A percentile compares a stretch with the other conserved stretches of the same genome.
Conservation (phyloP, 2,888 invertebrate genomes). For the Ichneumoninae sp. region DNA sequence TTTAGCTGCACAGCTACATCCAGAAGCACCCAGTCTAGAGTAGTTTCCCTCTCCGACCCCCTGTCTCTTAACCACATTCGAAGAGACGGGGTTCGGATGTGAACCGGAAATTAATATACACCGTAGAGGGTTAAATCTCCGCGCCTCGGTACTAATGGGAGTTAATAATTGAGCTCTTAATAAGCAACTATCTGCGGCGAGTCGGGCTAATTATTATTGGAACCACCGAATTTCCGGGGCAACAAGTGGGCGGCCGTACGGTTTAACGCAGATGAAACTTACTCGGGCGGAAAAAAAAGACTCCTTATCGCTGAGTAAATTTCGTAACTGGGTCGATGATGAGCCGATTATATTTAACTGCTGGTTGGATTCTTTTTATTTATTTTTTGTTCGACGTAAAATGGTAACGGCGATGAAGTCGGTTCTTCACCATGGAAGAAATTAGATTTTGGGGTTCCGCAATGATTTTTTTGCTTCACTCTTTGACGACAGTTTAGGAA, state of each 20-base stretch:
- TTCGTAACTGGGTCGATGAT: not conserved
- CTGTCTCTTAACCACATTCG: slow-evolving; percentile 23
- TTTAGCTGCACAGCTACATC: slow-evolving; percentile 15
- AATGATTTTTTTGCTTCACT: not conserved
- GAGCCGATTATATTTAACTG: not conserved
- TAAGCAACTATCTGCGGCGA: slow-evolving; percentile 31
- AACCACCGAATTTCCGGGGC: not conserved
- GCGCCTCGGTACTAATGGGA: slow-evolving; percentile 27
- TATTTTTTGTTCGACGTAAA: not conserved
- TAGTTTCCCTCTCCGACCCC: slow-evolving; percentile 15
- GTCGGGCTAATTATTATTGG: slow-evolving; percentile 33
- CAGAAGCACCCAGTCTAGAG: slow-evolving; percentile 23
- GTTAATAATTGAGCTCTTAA: slow-evolving; percentile 54
- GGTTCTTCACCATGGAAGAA: too few species aligned
- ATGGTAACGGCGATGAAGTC: too few species aligned
- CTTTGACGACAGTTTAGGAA: not conserved
- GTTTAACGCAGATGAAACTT: not conserved
- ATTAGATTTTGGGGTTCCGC: too few species aligned
- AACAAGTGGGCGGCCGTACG: slow-evolving; percentile 12
- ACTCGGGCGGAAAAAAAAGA: not conserved
- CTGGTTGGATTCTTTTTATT: not conserved
- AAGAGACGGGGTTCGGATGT: slow-evolving; percentile 25
- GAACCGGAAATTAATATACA: slow-evolving; percentile 62
- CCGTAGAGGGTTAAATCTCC: slow-evolving; percentile 49
- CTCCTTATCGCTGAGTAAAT: not conserved